Base-by-base conservation (phyloP, 2,797 vertebrate species). In the Pteronotus mesoamericanus region DNA sequence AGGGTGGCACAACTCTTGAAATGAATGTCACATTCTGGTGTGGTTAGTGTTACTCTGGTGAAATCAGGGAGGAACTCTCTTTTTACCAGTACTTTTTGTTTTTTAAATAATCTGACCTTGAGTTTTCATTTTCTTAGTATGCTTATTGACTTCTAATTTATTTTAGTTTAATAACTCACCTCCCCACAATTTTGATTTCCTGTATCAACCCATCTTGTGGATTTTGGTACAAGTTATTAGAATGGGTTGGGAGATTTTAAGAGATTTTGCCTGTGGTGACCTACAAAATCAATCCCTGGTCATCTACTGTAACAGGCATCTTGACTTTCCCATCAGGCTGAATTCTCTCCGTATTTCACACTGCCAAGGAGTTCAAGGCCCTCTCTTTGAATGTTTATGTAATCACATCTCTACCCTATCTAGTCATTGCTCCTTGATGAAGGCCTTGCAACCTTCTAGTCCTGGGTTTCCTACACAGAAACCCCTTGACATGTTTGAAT, bases 121-220 rank as follows among this genome's bases (percentile, higher is more conserved):
- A 89, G 15, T 93, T 78, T 82, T 94, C 37, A 78, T 93, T 94
- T 96, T 32, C 42, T 74, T 55, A 84, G n/a, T 34, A 1, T 77
- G 26, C 48, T 51, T 88, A 14, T 59, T 92, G 55, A 68, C 89
- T 86, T 91, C 29, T 48, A 86, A 55, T 83, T 94, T 22, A 74
- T 57, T 86, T 93, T 93, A 82, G 68, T 94, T 55, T 55, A 89
- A 32, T 72, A 87, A 39, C 29, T 66, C 26, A 1, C n/a, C 1
- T 80, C 32, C 24, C 18, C 14, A 89, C 14, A 7, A 0, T 34
- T 91, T 91, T 79, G 15, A 82, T 21, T 86, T 68, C 48, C 15
- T 59, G 3, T 48, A 61, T 86, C 8, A n/a, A 6, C 4, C n/a
- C 3, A 61, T 84, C 34, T 85, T 55, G 72, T 75, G 66, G 48